Percentiles rank a stretch among this genome's conserved stretches.
Evolutionary conservation across 1,140 invertebrate genomes (phyloP).

Genomic region (Pogonognathellus flavescens): DNA sequence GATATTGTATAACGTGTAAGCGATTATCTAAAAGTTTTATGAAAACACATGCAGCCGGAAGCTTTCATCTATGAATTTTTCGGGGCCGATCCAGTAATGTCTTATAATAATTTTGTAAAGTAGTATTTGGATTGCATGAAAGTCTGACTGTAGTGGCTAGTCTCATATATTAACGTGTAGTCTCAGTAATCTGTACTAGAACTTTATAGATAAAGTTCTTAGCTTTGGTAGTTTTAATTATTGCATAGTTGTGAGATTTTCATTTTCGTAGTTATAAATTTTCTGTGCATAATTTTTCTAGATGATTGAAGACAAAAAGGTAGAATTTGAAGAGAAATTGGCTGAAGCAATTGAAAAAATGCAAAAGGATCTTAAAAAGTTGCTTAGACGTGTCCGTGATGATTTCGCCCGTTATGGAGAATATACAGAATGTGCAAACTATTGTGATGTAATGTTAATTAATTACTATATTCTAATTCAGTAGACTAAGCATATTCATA

Average conservation of each 20-base stretch:
- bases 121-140: background rate
- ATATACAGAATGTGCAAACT: slow-evolving; percentile 72
- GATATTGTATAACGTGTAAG: no score
- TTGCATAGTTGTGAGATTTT: background rate
- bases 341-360: slow-evolving; percentile 78
- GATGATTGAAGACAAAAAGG: slow-evolving; percentile 82
- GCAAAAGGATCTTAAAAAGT: slow-evolving; percentile 78
- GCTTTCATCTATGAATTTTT: slow-evolving; percentile 62
- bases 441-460: slow-evolving; percentile 66
- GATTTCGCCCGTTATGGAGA: slow-evolving; percentile 69
- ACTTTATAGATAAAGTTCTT: background rate
- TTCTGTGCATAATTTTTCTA: background rate
- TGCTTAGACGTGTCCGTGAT: slow-evolving; percentile 76
- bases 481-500: slow-evolving; percentile 72
- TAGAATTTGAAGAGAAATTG: slow-evolving; percentile 83
- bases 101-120: background rate
- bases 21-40: background rate
- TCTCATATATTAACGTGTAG: background rate
- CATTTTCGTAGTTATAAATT: background rate
- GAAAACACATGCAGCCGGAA: slow-evolving; percentile 63
- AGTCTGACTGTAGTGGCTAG: background rate
- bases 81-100: slow-evolving; percentile 59
- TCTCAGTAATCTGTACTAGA: background rate
- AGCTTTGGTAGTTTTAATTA: background rate
- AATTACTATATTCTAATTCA: background rate